Evolutionary conservation across 2,113 vertebrate species (phyloP).

Genomic region (Protobothrops mucrosquamatus): DNA sequence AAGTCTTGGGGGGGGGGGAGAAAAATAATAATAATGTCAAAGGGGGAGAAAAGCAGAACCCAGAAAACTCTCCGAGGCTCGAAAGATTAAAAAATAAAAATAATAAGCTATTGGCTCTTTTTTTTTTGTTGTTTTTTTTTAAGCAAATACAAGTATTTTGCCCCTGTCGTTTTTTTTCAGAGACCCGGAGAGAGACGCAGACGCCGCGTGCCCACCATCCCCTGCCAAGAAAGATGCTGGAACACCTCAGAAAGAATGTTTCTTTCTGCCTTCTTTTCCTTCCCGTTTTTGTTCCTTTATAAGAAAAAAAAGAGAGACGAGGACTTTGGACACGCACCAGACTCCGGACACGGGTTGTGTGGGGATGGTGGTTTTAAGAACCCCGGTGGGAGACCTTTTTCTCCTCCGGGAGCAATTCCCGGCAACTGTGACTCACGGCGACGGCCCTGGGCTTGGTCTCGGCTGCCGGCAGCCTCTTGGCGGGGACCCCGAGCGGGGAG

Average conservation of each 20-base stretch:
- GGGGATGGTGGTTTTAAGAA: background rate
- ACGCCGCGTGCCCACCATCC: background rate
- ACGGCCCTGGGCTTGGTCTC: background rate
- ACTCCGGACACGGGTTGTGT: background rate
- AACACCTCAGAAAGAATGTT: background rate
- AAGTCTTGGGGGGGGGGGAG: background rate
- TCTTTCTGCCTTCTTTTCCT: background rate
- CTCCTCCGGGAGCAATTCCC: background rate
- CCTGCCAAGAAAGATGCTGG: background rate
- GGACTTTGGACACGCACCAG: constrained; percentile 8
- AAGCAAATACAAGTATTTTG: background rate
- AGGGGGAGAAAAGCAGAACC: background rate
- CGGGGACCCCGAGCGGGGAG: background rate
- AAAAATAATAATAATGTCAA: background rate
- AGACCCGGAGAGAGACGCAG: background rate
- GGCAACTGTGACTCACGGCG: fast-evolving
- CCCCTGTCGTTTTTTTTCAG: background rate
- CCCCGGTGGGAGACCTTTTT: constrained; percentile 9
- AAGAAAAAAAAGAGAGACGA: constrained; percentile 10
- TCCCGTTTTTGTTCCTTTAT: constrained; percentile 1
- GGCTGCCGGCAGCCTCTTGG: background rate
- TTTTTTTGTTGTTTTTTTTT: background rate
- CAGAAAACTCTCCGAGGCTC: background rate
- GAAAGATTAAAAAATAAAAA: background rate
- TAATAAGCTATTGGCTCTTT: background rate